Conservation (phyloP, 2,888 invertebrate species). For the Spodoptera exigua region DNA sequence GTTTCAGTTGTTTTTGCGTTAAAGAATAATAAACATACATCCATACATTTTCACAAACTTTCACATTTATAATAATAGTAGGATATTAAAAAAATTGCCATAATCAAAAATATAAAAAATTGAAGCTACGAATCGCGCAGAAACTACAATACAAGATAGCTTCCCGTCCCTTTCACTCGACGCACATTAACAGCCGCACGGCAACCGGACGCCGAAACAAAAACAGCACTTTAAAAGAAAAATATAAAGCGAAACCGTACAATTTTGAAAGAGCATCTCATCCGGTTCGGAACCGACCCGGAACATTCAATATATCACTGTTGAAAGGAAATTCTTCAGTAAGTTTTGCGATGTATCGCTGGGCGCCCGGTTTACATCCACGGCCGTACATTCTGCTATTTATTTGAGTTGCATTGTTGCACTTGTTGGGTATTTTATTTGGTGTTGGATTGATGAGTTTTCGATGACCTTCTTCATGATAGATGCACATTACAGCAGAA, state of each 20-base stretch:
- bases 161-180: constrained; percentile 9
- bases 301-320: constrained; percentile 56
- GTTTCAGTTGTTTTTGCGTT: no score
- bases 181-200: constrained; percentile 13
- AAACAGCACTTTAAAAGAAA: constrained; percentile 37
- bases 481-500: no score
- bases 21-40: no score
- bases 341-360: constrained; percentile 43
- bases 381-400: constrained; percentile 23
- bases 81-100: no score
- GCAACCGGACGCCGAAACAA: constrained; percentile 10
- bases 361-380: constrained; percentile 23
- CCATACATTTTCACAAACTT: no score
- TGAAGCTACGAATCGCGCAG: no score
- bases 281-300: constrained; percentile 43
- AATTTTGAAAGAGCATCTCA: constrained; percentile 34
- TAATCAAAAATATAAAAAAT: no score
- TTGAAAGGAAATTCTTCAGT: constrained; percentile 36
- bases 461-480: no score
- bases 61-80: no score
- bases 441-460: constrained; percentile 7
- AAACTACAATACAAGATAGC: background rate
- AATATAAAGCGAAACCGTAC: constrained; percentile 25
- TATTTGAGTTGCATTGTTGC: constrained; percentile 14
- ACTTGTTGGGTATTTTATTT: background rate